Evolutionary conservation across 2,797 vertebrate genomes (phyloP), one percentile per base, ranked within the genome.

Genomic region (Acanthurus tractus): DNA sequence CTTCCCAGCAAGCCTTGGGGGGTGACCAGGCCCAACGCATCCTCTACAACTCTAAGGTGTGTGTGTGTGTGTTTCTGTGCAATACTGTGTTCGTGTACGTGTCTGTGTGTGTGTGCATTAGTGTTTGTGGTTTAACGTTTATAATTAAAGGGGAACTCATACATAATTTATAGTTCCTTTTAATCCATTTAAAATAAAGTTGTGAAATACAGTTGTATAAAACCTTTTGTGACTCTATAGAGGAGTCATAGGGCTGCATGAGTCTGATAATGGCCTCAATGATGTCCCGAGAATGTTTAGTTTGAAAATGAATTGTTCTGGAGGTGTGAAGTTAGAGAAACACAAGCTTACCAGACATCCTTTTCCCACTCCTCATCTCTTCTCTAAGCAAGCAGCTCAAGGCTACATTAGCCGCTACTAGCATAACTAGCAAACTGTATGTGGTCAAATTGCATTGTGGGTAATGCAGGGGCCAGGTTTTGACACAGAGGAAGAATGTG

Each of bases 1-100:
- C 96, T 78, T 96, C 96, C 83, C 95, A 97, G 91, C 96, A 96
- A 78, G 94, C 96, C 77, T 95, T 97, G 81, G 94, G 94, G 82
- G 96, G 96, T 88, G 95, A 95, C 83, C 96, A 96, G 88, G 89
- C 93, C 61, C 96, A 93, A 81, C 95, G 93, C 78, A 96, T 97
- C 92, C 91, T 96, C 75, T 97, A 96, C 92, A 95, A 93, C 89
- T 94, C 95, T 53, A 97, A 97, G 96, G 97, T 98, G 90, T 91
- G 76, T 73, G 8, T 55, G 18, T 62, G 69, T 70, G 64, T 80
- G 8, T 72, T 23, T 64, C 40, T 65, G 25, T 25, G 25, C 25
- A 25, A 25, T 25, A 25, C 2, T 3, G 3, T 25, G 25, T 25
- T 25, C 3, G 25, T 25, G 25, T 25, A 25, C 25, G 25, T 25